Evolutionary conservation across 2,797 vertebrate species (phyloP).

Genomic region (Helarctos malayanus): DNA sequence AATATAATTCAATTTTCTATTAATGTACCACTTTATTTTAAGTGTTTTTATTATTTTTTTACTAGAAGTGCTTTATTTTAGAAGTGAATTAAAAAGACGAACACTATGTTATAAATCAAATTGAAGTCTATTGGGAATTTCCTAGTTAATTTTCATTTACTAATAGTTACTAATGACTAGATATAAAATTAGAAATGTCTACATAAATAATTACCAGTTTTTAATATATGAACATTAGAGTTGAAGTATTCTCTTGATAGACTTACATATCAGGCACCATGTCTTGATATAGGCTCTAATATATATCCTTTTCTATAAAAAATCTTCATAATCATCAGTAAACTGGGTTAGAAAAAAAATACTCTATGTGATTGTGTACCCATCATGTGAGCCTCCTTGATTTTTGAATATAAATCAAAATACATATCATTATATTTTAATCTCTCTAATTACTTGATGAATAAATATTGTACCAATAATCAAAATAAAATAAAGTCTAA

Average conservation of each 20-base stretch:
- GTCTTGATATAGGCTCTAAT: not conserved
- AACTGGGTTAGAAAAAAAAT: not conserved
- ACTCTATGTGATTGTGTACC: not conserved
- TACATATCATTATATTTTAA: not conserved
- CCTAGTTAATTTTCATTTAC: conserved; percentile 3
- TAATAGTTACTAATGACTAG: not conserved
- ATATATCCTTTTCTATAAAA: not conserved
- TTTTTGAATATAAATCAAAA: not conserved
- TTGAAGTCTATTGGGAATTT: not conserved
- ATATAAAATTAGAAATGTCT: not conserved
- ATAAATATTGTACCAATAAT: not conserved
- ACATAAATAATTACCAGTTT: not conserved
- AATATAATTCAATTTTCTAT: not conserved
- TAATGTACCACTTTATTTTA: not conserved
- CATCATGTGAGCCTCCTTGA: not conserved
- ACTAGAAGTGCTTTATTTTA: not conserved
- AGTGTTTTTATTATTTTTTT: conserved; percentile 31
- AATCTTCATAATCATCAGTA: not conserved
- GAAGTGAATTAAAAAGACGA: not conserved
- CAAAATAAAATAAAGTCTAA: not conserved
- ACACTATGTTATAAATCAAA: not conserved
- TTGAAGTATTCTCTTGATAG: not conserved
- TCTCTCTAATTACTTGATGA: not conserved
- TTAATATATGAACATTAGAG: not conserved
- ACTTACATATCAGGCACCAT: not conserved